Evolutionary conservation across 2,797 vertebrate species (phyloP).

Genomic region (Hyperoplus immaculatus): DNA sequence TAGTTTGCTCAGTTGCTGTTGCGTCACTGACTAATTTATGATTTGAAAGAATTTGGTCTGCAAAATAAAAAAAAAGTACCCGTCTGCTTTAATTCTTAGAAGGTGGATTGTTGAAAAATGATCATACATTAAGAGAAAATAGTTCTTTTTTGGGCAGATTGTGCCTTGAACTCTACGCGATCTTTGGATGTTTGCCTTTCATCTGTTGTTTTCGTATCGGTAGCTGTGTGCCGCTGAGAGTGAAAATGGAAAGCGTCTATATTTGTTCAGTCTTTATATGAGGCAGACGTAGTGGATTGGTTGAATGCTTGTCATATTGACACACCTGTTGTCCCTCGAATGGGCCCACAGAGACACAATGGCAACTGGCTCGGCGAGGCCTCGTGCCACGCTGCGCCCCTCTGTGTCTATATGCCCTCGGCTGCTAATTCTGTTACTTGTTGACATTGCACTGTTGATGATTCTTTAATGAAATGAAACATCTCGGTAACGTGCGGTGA

Average conservation of each 20-base stretch:
- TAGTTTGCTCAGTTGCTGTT: background rate
- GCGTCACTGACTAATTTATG: background rate
- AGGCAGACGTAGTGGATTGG: conserved; percentile 64
- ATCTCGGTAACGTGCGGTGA: background rate
- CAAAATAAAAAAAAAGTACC: too few species aligned
- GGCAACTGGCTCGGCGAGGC: conserved; percentile 43
- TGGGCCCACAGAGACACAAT: conserved; percentile 76
- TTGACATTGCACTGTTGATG: conserved; percentile 42
- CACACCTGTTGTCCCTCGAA: conserved; percentile 83
- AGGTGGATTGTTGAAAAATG: background rate
- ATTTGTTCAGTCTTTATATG: conserved; percentile 74
- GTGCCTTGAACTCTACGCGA: conserved; percentile 35
- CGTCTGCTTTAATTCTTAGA: background rate
- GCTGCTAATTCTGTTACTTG: conserved; percentile 55
- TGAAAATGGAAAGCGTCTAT: conserved; percentile 76
- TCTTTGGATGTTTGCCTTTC: conserved; percentile 56
- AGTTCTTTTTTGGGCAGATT: background rate
- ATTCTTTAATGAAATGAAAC: conserved; percentile 46
- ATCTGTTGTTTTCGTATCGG: conserved; percentile 48
- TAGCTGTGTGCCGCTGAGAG: conserved; percentile 59
- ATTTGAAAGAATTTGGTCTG: conserved; percentile 1
- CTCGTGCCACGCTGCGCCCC: conserved; percentile 30
- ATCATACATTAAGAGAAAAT: background rate
- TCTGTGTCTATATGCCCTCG: conserved; percentile 34
- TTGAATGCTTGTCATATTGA: conserved; percentile 80